phyloP scores from a whole-genome alignment of 1,140 invertebrate species.

The Drosophila jambulina region DNA sequence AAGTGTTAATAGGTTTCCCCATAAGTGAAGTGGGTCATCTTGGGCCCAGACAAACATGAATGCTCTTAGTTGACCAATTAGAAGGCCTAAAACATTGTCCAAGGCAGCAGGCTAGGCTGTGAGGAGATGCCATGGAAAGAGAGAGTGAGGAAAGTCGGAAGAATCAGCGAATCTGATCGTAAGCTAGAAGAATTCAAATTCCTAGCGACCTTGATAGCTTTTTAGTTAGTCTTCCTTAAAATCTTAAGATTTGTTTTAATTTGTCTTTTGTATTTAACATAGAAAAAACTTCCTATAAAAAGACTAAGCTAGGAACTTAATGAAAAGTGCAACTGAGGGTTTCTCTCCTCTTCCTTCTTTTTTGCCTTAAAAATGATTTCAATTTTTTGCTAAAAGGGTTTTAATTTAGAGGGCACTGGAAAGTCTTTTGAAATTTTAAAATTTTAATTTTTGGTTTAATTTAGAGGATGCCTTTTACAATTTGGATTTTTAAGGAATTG shows the following conservation, averaged over 20 bases:
- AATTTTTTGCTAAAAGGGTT: background rate
- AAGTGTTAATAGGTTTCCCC: constrained; percentile 80
- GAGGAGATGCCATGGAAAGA: constrained; percentile 16
- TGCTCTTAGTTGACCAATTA: constrained; percentile 51
- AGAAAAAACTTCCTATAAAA: background rate
- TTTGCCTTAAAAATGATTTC: background rate
- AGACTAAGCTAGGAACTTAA: background rate
- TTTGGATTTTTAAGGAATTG: too few species aligned
- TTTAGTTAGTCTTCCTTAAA: background rate
- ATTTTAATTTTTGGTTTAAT: too few species aligned
- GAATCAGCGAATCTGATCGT: background rate
- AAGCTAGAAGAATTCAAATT: background rate
- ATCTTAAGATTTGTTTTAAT: background rate
- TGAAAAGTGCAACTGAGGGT: background rate
- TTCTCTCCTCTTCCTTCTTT: background rate
- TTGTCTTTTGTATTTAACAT: background rate
- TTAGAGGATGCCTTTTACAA: too few species aligned
- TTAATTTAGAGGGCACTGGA: background rate
- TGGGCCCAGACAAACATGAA: constrained; percentile 57
- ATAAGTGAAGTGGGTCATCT: constrained; percentile 77
- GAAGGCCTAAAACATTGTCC: constrained; percentile 36
- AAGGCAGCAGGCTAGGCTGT: background rate
- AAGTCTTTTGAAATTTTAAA: too few species aligned
- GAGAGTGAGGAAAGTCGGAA: constrained; percentile 18
- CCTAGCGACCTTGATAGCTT: constrained; percentile 1